Evolutionary conservation across 2,888 invertebrate genomes (phyloP).

Genomic region (Phortica magna): DNA sequence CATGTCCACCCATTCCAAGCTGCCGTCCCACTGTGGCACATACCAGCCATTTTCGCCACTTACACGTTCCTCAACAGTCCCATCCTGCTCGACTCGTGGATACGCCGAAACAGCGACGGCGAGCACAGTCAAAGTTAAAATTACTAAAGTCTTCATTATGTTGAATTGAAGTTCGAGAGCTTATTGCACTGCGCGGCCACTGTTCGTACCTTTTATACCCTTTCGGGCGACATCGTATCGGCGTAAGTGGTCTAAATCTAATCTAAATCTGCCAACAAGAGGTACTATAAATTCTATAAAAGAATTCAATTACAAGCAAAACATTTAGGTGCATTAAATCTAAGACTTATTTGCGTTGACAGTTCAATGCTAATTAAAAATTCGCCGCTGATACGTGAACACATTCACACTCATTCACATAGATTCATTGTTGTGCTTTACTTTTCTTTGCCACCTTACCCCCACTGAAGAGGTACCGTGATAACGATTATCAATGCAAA

Average conservation of each 20-base stretch:
- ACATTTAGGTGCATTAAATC: too few relatives aligned
- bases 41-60: constrained; percentile 67
- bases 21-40: constrained; percentile 60
- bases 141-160: constrained; percentile 50
- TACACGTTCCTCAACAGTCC: constrained; percentile 55
- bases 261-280: constrained; percentile 3
- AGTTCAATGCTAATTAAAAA: too few relatives aligned
- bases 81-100: not conserved
- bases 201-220: constrained; percentile 40
- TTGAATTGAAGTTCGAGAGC: constrained; percentile 19
- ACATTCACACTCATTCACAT: too few relatives aligned
- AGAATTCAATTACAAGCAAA: not conserved
- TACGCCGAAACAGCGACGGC: constrained; percentile 43
- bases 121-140: constrained; percentile 51
- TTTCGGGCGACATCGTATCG: not conserved
- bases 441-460: not conserved
- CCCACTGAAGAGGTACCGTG: not conserved
- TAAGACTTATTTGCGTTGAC: too few relatives aligned
- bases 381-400: too few relatives aligned
- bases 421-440: too few relatives aligned
- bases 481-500: not conserved
- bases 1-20: constrained; percentile 59
- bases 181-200: constrained; percentile 23
- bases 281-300: not conserved
- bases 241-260: constrained; percentile 15